Percentiles rank a stretch among this genome's conserved stretches.
Evolutionary conservation across 1,140 invertebrate genomes (phyloP).

Genomic region (Heliconius hewitsoni): DNA sequence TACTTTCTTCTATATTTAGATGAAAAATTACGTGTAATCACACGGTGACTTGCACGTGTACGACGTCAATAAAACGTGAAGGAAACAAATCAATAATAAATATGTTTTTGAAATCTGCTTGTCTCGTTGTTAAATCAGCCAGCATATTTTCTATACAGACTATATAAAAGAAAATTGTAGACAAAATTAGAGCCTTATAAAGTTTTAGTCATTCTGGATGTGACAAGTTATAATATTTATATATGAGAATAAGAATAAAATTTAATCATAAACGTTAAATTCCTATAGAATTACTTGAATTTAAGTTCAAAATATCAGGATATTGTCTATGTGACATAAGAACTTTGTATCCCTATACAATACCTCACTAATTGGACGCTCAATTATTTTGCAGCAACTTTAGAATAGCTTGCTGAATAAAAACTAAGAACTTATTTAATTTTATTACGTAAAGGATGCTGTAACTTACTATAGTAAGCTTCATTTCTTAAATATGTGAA

Average conservation of each 20-base stretch:
- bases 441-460: neutral
- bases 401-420: neutral
- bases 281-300: no score
- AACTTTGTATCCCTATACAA: no score
- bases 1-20: slow-evolving; percentile 34
- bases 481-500: no score
- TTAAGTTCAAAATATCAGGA: no score
- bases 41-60: slow-evolving; percentile 46
- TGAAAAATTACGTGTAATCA: slow-evolving; percentile 46
- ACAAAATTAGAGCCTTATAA: neutral
- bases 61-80: slow-evolving; percentile 21
- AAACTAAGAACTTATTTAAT: neutral
- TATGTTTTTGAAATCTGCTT: neutral
- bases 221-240: neutral
- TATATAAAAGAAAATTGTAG: neutral
- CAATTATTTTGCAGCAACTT: neutral
- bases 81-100: slow-evolving; percentile 10
- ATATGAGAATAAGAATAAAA: no score
- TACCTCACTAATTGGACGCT: neutral
- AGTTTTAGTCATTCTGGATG: neutral
- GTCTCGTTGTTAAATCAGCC: neutral
- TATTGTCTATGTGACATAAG: no score
- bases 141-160: neutral
- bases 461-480: no score
- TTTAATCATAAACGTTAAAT: no score